Percentiles rank a stretch among this genome's conserved stretches.
These are phyloP conservation scores for Chaetogeoica ovagalla DNA, from an alignment of 2,888 invertebrate species.

Conservation along the genomic window DNA sequence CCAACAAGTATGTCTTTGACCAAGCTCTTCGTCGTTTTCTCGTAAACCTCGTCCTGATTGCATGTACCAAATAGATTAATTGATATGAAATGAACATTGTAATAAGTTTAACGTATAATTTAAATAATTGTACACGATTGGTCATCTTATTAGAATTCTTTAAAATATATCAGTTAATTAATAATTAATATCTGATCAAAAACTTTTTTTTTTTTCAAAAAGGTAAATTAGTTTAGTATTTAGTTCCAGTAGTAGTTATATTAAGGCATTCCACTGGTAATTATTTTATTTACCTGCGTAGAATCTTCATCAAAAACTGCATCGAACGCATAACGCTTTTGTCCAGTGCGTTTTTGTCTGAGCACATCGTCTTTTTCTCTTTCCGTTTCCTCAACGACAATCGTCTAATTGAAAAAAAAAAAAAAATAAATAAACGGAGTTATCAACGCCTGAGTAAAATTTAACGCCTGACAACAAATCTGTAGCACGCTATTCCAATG, in stretches of 20 bases:
- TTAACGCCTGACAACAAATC: too few species aligned
- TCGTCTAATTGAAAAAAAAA: slow-evolving; percentile 63
- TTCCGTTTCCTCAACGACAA: slow-evolving; percentile 70
- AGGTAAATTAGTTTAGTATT: too few species aligned
- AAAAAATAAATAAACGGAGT: too few species aligned
- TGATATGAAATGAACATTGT: too few species aligned
- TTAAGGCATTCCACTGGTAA: neutral
- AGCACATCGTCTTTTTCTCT: slow-evolving; percentile 67
- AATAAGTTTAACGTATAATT: too few species aligned
- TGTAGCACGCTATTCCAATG: too few species aligned
- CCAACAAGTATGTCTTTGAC: slow-evolving; percentile 84
- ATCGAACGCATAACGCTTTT: slow-evolving; percentile 88
- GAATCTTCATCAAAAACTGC: slow-evolving; percentile 84
- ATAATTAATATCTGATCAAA: too few species aligned
- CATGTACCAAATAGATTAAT: neutral
- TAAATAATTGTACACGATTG: too few species aligned
- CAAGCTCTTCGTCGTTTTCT: slow-evolving; percentile 79
- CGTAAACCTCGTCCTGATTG: slow-evolving; percentile 77
- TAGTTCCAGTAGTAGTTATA: too few species aligned
- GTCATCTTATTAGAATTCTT: too few species aligned
- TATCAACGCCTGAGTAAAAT: neutral
- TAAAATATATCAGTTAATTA: too few species aligned
- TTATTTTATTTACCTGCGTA: slow-evolving; percentile 69
- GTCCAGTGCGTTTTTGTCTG: slow-evolving; percentile 70
- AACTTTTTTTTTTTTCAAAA: too few species aligned